Evolutionary conservation across 1,140 invertebrate genomes (phyloP).

Genomic region (Euglossa dilemma): DNA sequence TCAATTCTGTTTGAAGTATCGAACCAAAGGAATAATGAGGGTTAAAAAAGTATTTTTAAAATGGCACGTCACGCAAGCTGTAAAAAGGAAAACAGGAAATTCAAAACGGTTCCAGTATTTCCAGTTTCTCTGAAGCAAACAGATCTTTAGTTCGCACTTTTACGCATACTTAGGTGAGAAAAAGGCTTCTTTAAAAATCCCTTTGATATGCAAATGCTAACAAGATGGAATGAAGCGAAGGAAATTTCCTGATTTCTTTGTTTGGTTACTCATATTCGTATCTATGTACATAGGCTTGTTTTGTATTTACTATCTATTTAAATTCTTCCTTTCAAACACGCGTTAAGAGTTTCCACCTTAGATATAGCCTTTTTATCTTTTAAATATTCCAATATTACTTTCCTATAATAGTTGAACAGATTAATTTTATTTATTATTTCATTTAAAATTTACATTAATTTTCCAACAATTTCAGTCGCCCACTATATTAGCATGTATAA

Average conservation of each 20-base stretch:
- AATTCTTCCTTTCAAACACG: neutral
- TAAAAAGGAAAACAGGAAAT: neutral
- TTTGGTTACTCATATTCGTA: neutral
- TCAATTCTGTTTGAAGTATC: neutral
- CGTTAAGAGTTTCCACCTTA: neutral
- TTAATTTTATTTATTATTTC: too few relatives aligned
- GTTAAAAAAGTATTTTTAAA: neutral
- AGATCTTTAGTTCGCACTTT: neutral
- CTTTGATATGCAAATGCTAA: neutral
- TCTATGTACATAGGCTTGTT: neutral
- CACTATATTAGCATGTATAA: too few relatives aligned
- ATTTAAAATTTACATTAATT: too few relatives aligned
- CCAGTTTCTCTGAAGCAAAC: slow-evolving; percentile 10
- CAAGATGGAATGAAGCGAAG: neutral
- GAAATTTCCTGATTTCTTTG: neutral
- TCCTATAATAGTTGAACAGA: too few relatives aligned
- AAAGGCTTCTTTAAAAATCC: neutral
- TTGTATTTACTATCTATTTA: neutral
- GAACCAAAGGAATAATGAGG: neutral
- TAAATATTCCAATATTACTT: neutral
- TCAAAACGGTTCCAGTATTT: slow-evolving; percentile 29
- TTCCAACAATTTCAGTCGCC: too few relatives aligned
- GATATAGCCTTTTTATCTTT: neutral
- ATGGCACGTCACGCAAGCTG: neutral
- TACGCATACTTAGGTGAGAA: too few relatives aligned